phyloP scores from a whole-genome alignment of 2,113 vertebrate species.

The Semicossyphus pulcher region DNA sequence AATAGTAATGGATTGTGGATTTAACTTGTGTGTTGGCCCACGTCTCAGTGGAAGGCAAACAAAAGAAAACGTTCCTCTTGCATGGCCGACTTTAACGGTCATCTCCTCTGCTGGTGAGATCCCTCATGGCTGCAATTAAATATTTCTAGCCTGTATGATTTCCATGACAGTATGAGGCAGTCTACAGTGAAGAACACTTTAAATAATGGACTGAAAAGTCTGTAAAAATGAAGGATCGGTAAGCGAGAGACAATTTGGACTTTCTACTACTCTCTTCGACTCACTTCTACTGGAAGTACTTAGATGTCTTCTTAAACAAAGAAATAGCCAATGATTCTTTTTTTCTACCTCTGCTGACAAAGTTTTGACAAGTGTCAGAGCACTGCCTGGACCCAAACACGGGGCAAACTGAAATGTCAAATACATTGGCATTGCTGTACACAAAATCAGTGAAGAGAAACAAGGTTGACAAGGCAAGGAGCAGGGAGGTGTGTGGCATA shows the following conservation, averaged over 20 bases:
- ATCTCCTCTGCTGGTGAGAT: slow-evolving; percentile 3
- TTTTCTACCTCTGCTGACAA: slow-evolving; percentile 6
- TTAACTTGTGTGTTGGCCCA: background rate
- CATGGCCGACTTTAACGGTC: background rate
- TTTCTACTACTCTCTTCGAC: background rate
- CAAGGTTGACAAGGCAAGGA: slow-evolving; percentile 65
- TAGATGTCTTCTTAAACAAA: background rate
- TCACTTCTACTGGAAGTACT: background rate
- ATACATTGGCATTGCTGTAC: slow-evolving; percentile 46
- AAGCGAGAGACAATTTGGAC: background rate
- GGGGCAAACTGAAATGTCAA: slow-evolving; percentile 58
- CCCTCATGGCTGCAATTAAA: slow-evolving; percentile 11
- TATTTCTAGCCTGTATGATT: background rate
- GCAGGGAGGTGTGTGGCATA: slow-evolving; percentile 43
- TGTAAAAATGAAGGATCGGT: background rate
- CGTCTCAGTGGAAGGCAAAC: slow-evolving; percentile 1
- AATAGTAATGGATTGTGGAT: background rate
- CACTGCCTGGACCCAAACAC: slow-evolving; percentile 39
- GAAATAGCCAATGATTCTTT: background rate
- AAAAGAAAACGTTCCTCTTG: background rate
- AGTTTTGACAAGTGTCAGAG: slow-evolving; percentile 49
- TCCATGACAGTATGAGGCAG: slow-evolving; percentile 9
- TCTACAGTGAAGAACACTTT: slow-evolving; percentile 11
- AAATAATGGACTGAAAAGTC: slow-evolving; percentile 7
- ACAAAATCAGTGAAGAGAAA: slow-evolving; percentile 67